Conservation (phyloP, 2,113 vertebrate species). For the Gallinago paraguaiae region DNA sequence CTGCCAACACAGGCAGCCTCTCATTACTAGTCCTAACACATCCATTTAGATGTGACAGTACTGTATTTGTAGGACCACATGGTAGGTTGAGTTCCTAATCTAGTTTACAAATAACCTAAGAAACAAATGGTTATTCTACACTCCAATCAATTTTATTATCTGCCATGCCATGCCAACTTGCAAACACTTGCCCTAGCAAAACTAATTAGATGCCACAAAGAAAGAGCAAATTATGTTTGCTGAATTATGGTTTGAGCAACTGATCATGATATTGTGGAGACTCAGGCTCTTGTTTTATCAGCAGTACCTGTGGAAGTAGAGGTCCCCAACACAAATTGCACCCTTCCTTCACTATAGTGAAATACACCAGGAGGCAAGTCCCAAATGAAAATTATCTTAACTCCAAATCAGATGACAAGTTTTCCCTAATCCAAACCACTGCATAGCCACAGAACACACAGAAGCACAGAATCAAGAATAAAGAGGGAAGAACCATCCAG, state of each 20-base stretch:
- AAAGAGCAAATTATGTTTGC: not conserved
- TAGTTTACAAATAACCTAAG: not conserved
- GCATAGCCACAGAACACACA: not conserved
- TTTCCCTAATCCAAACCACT: not conserved
- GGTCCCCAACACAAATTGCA: not conserved
- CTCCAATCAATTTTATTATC: not conserved
- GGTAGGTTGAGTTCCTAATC: not conserved
- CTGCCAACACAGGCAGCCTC: not conserved
- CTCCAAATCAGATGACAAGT: not conserved
- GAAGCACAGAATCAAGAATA: not conserved
- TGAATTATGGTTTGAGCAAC: not conserved
- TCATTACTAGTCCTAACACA: not conserved
- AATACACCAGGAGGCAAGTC: not conserved
- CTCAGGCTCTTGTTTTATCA: not conserved
- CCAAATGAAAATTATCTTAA: not conserved
- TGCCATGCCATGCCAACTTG: not conserved
- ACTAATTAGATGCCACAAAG: not conserved
- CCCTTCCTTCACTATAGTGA: not conserved
- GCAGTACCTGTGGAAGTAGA: not conserved
- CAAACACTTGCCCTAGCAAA: not conserved
- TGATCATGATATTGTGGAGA: not conserved
- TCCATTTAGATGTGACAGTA: not conserved
- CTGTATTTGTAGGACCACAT: fast-evolving
- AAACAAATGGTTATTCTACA: not conserved
- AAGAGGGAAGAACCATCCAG: not conserved